These are phyloP conservation scores for Notarius lentiginosus DNA, from an alignment of 2,113 vertebrate species.

Conservation along the genomic window DNA sequence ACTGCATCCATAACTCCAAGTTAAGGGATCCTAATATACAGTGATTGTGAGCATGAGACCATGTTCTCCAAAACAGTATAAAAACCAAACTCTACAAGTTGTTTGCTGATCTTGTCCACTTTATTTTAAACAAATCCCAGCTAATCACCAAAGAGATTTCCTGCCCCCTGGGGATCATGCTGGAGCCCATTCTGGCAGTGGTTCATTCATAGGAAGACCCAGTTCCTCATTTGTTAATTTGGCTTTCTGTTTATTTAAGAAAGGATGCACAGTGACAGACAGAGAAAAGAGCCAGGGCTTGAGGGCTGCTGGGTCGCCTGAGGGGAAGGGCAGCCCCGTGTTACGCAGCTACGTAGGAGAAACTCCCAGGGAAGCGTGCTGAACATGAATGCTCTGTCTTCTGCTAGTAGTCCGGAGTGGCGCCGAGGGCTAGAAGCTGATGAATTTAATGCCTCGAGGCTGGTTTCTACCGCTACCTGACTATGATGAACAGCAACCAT, in stretches of 20 bases:
- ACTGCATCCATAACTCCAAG: neutral
- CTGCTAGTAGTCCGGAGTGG: constrained; percentile 28
- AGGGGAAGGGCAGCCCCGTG: constrained; percentile 24
- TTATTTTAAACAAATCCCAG: constrained; percentile 15
- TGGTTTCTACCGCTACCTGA: constrained; percentile 34
- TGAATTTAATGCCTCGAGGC: constrained; percentile 35
- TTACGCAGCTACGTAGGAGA: constrained; percentile 23
- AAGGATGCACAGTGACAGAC: constrained; percentile 55
- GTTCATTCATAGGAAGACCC: constrained; percentile 30
- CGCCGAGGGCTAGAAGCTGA: constrained; percentile 35
- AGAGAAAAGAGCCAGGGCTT: constrained; percentile 21
- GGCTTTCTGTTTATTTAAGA: constrained; percentile 63
- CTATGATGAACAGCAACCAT: constrained; percentile 55
- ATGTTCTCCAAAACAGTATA: neutral
- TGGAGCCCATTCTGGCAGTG: constrained; percentile 1
- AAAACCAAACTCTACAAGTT: neutral
- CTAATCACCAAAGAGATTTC: constrained; percentile 30
- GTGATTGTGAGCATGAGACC: neutral
- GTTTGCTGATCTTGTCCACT: constrained; percentile 23
- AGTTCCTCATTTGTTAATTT: constrained; percentile 55
- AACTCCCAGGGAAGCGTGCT: constrained; percentile 5
- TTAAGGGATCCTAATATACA: neutral
- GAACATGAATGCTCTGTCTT: constrained; percentile 29
- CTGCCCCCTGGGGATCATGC: constrained; percentile 2
- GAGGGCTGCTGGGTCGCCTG: constrained; percentile 9